Conservation (phyloP, 2,113 vertebrate genomes). For the Meriones unguiculatus region DNA sequence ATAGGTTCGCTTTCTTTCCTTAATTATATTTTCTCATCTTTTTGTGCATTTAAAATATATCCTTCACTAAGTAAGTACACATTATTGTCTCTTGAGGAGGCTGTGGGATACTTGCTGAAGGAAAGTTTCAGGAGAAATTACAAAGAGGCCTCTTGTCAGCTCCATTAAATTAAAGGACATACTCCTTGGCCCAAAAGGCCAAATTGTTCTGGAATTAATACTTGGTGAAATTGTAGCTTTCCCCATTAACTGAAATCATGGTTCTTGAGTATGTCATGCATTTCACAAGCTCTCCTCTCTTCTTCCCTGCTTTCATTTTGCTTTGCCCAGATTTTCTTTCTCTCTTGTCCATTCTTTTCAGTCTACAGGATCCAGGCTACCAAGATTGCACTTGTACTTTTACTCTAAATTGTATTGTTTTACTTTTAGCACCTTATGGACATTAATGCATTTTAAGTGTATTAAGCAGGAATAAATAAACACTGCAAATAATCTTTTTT, state of each 20-base stretch:
- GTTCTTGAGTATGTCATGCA: background rate
- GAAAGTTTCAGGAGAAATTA: background rate
- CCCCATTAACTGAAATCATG: conserved; percentile 13
- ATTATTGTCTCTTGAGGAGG: background rate
- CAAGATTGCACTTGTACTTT: background rate
- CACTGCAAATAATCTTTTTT: background rate
- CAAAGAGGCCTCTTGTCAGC: background rate
- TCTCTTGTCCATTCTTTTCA: background rate
- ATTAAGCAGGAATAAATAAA: conserved; percentile 3
- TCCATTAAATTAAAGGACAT: background rate
- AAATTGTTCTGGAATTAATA: conserved; percentile 21
- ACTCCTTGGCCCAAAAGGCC: background rate
- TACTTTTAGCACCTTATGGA: background rate
- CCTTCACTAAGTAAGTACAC: background rate
- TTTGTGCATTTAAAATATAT: background rate
- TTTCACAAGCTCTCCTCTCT: background rate
- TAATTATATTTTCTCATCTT: background rate
- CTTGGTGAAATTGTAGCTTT: background rate
- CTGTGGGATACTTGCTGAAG: background rate
- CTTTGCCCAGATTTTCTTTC: conserved; percentile 15
- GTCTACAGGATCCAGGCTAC: background rate
- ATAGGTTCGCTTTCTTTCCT: background rate
- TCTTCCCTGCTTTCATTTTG: background rate
- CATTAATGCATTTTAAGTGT: background rate
- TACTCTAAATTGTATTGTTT: background rate